phyloP scores from a whole-genome alignment of 2,888 invertebrate genomes.

The Hofmannophila pseudospretella region DNA sequence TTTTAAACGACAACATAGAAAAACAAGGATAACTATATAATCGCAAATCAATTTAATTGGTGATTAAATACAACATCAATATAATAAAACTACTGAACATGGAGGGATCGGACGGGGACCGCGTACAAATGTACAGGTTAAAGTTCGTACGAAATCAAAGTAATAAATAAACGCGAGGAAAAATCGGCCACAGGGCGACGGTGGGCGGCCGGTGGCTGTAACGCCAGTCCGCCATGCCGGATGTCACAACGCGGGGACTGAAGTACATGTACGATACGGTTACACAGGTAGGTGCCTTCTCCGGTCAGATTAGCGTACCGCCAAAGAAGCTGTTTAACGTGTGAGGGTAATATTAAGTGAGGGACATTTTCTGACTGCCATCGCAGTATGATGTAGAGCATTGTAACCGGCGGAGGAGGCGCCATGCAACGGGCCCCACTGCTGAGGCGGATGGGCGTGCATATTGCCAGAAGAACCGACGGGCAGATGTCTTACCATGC shows the following conservation, averaged over 20 bases:
- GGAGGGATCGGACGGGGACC: conserved; percentile 45
- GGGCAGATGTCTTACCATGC: conserved; percentile 93
- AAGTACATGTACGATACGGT: not conserved
- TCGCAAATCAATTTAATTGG: conserved; percentile 46
- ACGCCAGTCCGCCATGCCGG: no score
- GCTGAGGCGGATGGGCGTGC: conserved; percentile 52
- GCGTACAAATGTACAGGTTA: no score
- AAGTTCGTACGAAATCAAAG: no score
- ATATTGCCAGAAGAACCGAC: conserved; percentile 80
- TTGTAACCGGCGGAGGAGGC: conserved; percentile 74
- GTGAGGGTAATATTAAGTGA: conserved; percentile 86
- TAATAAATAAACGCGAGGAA: no score
- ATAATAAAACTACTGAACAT: conserved; percentile 46
- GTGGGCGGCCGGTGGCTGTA: no score
- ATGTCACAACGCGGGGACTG: no score
- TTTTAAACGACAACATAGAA: conserved; percentile 26
- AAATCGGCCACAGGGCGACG: no score
- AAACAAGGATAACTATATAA: conserved; percentile 32
- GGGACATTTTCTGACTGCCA: conserved; percentile 85
- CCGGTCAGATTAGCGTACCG: conserved; percentile 1
- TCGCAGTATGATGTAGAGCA: conserved; percentile 70
- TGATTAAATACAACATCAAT: conserved; percentile 46
- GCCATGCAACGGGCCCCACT: conserved; percentile 72
- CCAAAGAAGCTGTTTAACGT: conserved; percentile 45
- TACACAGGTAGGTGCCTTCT: not conserved